Conservation (phyloP, 2,888 invertebrate species). For the Polyommatus iphigenia region DNA sequence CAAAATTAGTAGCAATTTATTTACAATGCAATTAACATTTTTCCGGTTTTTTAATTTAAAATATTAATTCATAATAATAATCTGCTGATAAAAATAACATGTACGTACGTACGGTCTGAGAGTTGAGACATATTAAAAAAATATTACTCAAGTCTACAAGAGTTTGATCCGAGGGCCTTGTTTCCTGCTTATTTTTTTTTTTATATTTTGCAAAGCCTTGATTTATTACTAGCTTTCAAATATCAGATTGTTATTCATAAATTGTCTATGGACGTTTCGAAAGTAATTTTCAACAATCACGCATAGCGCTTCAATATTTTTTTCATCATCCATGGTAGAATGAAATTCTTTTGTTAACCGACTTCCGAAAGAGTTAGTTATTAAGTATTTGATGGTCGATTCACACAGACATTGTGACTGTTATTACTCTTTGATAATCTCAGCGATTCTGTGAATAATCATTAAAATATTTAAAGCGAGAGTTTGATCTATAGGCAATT, state of each 20-base stretch:
- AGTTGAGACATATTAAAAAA: no score
- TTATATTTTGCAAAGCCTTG: not conserved
- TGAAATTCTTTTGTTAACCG: conserved; percentile 24
- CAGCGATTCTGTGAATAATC: not conserved
- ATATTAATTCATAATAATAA: no score
- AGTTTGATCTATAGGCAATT: not conserved
- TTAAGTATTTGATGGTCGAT: conserved; percentile 9
- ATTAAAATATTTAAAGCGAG: not conserved
- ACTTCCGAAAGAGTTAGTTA: not conserved
- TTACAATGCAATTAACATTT: no score
- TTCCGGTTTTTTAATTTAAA: no score
- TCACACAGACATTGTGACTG: not conserved
- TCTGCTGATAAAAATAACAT: no score
- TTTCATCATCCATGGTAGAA: conserved; percentile 5
- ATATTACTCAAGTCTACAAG: not conserved
- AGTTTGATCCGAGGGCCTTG: not conserved
- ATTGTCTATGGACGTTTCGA: not conserved
- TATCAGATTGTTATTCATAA: not conserved
- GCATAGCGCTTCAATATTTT: not conserved
- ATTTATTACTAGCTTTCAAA: not conserved
- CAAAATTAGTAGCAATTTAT: no score
- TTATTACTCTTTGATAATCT: conserved; percentile 13
- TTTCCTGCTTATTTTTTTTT: no score
- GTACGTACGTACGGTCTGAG: no score
- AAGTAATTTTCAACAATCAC: not conserved